Conservation (phyloP, 2,888 invertebrate species). For the Cosmopolites sordidus region DNA sequence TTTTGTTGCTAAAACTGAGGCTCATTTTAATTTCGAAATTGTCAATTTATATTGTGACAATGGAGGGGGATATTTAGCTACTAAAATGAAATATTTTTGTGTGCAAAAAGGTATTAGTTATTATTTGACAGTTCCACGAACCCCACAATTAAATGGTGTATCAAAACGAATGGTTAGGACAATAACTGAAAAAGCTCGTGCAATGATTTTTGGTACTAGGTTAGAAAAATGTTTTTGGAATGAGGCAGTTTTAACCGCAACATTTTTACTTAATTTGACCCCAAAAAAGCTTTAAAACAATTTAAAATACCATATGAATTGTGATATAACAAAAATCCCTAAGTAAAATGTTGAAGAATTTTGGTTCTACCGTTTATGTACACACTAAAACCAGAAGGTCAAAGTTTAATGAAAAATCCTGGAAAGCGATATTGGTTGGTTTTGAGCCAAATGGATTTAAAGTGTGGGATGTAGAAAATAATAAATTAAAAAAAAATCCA, state of each 20-base stretch:
- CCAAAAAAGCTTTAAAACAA: slow-evolving; percentile 38
- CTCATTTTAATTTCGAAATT: no score
- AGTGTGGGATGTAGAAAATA: slow-evolving; percentile 36
- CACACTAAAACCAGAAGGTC: no score
- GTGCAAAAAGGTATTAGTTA: no score
- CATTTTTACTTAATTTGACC: slow-evolving; percentile 38
- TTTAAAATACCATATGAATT: no score
- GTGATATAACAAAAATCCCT: slow-evolving; percentile 40
- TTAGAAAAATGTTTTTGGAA: slow-evolving; percentile 26
- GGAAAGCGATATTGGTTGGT: slow-evolving; percentile 6
- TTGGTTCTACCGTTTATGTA: slow-evolving; percentile 5
- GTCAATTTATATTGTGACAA: no score
- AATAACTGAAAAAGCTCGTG: slow-evolving; percentile 19
- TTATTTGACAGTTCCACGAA: slow-evolving; percentile 41
- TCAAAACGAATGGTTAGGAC: slow-evolving; percentile 41
- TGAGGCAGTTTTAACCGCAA: slow-evolving; percentile 38
- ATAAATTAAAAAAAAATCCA: no score
- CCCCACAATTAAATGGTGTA: slow-evolving; percentile 34
- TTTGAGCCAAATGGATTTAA: slow-evolving; percentile 37
- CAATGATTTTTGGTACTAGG: slow-evolving; percentile 13
- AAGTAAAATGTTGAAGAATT: slow-evolving; percentile 32
- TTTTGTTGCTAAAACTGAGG: slow-evolving; percentile 16
- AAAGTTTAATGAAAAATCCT: slow-evolving; percentile 15
- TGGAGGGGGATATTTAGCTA: slow-evolving; percentile 38
- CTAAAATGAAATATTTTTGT: slow-evolving; percentile 38